A percentile compares a stretch with the other conserved stretches of the same genome.
phyloP scores from a whole-genome alignment of 2,888 invertebrate genomes.

The Aporophyla nigra region DNA sequence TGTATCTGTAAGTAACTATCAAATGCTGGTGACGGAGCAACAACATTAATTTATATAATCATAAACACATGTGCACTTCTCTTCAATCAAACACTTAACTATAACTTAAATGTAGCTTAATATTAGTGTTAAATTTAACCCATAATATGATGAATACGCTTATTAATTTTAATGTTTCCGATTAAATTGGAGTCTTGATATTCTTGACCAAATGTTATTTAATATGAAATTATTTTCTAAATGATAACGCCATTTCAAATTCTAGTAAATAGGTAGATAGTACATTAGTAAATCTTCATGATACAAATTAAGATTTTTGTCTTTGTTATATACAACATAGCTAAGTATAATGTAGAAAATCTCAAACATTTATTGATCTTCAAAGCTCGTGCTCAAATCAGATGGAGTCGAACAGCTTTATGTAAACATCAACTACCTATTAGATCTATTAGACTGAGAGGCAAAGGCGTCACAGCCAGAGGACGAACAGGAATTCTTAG shows the following conservation, averaged over 20 bases:
- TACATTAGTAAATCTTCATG: constrained; percentile 72
- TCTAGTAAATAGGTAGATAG: constrained; percentile 81
- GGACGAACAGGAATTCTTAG: constrained; percentile 68
- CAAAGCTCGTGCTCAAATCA: constrained; percentile 70
- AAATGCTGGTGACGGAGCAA: constrained; percentile 87
- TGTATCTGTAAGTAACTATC: constrained; percentile 77
- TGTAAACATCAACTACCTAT: constrained; percentile 63
- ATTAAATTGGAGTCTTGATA: constrained; percentile 90
- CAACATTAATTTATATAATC: constrained; percentile 70
- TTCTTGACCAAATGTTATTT: constrained; percentile 90
- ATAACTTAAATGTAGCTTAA: constrained; percentile 73
- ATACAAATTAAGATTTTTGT: constrained; percentile 66
- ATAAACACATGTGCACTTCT: constrained; percentile 77
- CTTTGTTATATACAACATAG: constrained; percentile 64
- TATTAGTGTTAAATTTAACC: constrained; percentile 84
- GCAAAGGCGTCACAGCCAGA: constrained; percentile 67
- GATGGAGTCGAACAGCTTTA: constrained; percentile 61
- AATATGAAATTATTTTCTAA: constrained; percentile 86
- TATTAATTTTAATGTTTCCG: constrained; percentile 91
- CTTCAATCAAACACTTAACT: constrained; percentile 71
- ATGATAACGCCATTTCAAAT: constrained; percentile 83
- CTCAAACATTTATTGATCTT: constrained; percentile 61
- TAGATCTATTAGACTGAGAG: constrained; percentile 76
- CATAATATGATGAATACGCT: constrained; percentile 89
- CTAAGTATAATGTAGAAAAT: constrained; percentile 65